Evolutionary conservation across 1,140 invertebrate species (phyloP).

Genomic region (Ceratina japonica): DNA sequence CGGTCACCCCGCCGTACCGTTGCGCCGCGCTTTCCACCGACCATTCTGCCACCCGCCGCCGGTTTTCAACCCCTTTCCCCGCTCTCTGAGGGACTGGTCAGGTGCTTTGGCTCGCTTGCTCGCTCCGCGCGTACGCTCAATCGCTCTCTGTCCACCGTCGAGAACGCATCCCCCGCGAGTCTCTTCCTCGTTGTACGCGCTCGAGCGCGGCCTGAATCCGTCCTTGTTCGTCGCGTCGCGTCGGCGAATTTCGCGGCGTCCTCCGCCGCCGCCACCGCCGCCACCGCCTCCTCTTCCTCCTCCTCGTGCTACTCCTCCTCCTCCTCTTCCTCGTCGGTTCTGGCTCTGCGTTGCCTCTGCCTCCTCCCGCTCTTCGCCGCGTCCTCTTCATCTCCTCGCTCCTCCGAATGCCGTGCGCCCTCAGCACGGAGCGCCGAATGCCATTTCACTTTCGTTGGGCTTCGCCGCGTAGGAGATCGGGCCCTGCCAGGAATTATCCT

Average conservation of each 20-base stretch:
- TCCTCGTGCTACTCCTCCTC: constrained; percentile 41
- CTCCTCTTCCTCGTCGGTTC: constrained; percentile 44
- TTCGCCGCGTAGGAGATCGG: constrained; percentile 77
- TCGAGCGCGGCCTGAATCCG: constrained; percentile 57
- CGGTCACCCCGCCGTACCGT: constrained; percentile 32
- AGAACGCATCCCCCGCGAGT: constrained; percentile 59
- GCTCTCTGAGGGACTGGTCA: constrained; percentile 52
- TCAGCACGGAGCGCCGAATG: constrained; percentile 75
- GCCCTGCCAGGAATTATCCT: constrained; percentile 77
- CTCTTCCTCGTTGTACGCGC: constrained; percentile 55
- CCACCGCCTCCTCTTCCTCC: constrained; percentile 37
- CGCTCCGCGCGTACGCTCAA: constrained; percentile 44
- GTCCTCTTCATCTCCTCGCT: constrained; percentile 65
- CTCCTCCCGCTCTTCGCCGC: constrained; percentile 60
- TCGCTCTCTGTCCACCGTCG: constrained; percentile 62
- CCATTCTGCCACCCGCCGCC: constrained; percentile 44
- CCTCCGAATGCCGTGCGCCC: constrained; percentile 76
- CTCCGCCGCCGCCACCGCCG: constrained; percentile 47
- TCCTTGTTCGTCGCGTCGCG: constrained; percentile 71
- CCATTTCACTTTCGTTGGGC: constrained; percentile 81
- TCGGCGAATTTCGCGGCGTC: constrained; percentile 72
- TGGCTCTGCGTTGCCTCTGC: constrained; percentile 47
- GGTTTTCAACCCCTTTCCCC: constrained; percentile 48
- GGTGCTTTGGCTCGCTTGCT: constrained; percentile 49
- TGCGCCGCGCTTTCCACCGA: constrained; percentile 37